Evolutionary conservation across 2,888 invertebrate species (phyloP).

Genomic region (Caenorhabditis sulstoni): DNA sequence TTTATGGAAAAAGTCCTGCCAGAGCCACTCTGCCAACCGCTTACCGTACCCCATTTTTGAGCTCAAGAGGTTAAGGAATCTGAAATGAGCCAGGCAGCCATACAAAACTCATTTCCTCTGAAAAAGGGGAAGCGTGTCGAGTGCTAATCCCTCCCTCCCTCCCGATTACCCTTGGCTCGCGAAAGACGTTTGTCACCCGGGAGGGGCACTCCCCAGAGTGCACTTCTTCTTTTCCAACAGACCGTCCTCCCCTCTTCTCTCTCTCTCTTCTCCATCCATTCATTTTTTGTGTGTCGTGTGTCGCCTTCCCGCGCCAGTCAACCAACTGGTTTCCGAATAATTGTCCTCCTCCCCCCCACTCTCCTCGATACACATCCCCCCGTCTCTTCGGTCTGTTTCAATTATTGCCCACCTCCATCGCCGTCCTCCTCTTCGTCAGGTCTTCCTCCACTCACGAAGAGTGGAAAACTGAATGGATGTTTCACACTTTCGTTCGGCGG

Average conservation of each 20-base stretch:
- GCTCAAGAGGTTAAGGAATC: too few relatives aligned
- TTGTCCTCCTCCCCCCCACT: constrained; percentile 33
- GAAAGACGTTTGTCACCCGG: constrained; percentile 18
- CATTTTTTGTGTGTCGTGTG: constrained; percentile 36
- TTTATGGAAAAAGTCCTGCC: too few relatives aligned
- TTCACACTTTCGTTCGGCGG: too few relatives aligned
- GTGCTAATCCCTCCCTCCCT: too few relatives aligned
- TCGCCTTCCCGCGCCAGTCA: constrained; percentile 35
- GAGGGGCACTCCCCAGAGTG: constrained; percentile 35
- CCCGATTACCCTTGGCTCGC: too few relatives aligned
- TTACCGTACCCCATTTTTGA: too few relatives aligned
- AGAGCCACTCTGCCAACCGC: too few relatives aligned
- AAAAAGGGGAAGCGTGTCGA: too few relatives aligned
- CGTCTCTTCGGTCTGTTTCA: constrained; percentile 33
- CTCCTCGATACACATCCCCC: constrained; percentile 19
- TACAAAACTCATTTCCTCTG: too few relatives aligned
- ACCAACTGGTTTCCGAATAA: constrained; percentile 54
- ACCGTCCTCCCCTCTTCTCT: constrained; percentile 21
- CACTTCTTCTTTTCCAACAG: constrained; percentile 21
- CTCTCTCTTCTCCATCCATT: constrained; percentile 39
- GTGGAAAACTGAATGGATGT: too few relatives aligned
- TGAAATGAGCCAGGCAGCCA: too few relatives aligned
- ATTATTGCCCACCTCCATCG: constrained; percentile 41
- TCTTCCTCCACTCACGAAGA: constrained; percentile 22
- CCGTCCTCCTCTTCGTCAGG: too few relatives aligned